Percentiles rank a stretch among this genome's conserved stretches.
Evolutionary conservation across 2,113 vertebrate species (phyloP).

Genomic region (Erinaceus europaeus): DNA sequence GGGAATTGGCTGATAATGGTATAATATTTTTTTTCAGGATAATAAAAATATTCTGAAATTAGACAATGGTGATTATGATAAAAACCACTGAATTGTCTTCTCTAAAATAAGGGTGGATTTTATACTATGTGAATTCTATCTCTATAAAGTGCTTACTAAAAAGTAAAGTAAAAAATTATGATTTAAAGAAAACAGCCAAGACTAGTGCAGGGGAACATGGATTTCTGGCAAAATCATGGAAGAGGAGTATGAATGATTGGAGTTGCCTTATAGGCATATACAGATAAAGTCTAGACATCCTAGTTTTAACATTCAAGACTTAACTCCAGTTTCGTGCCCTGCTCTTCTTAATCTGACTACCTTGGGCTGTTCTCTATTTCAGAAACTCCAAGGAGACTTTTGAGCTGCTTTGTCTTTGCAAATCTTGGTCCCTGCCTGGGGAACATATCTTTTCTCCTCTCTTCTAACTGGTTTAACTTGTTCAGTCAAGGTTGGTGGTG

Average conservation of each 20-base stretch:
- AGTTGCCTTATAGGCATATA: not conserved
- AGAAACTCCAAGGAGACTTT: not conserved
- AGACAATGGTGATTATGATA: not conserved
- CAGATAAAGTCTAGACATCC: not conserved
- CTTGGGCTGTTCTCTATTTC: not conserved
- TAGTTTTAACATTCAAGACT: not conserved
- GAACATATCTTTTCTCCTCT: not conserved
- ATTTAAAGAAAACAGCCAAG: not conserved
- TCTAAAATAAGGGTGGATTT: not conserved
- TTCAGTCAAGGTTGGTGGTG: not conserved
- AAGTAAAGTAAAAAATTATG: not conserved
- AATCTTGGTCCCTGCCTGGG: not conserved
- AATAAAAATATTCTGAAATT: not conserved
- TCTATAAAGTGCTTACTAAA: constrained; percentile 6
- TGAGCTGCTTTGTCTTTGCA: not conserved
- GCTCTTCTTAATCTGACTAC: not conserved
- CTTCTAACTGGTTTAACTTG: not conserved
- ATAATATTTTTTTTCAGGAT: not conserved
- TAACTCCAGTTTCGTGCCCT: not conserved
- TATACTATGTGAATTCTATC: too few species aligned
- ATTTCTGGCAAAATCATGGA: not conserved
- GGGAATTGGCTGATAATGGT: not conserved
- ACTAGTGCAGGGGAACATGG: not conserved
- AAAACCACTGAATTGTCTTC: not conserved
- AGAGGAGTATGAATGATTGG: not conserved